phyloP scores from a whole-genome alignment of 2,797 vertebrate genomes.

The Cottoperca gobio region DNA sequence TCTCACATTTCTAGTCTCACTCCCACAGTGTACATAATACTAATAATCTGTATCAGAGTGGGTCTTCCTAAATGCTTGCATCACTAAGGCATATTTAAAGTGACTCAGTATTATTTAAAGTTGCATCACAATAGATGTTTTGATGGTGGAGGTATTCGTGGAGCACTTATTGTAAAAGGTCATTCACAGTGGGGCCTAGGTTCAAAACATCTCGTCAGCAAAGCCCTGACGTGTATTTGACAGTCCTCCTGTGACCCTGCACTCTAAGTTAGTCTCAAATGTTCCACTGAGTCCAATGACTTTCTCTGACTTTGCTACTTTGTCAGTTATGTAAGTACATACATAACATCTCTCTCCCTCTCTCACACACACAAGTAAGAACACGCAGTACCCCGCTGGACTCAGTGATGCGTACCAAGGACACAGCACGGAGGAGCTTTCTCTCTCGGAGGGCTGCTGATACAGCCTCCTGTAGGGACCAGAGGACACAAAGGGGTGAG shows the following conservation, averaged over 20 bases:
- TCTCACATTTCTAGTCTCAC: not conserved
- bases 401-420: constrained; percentile 19
- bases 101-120: not conserved
- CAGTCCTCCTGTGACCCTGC: not conserved
- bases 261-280: not conserved
- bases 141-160: not conserved
- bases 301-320: constrained; percentile 8
- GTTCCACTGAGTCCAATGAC: constrained; percentile 1
- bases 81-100: not conserved
- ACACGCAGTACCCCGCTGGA: constrained; percentile 6
- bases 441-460: not conserved
- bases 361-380: not conserved
- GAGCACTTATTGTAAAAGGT: not conserved
- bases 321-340: constrained; percentile 25
- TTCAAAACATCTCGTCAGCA: not conserved
- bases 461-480: not conserved
- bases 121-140: not conserved
- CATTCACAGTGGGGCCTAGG: not conserved
- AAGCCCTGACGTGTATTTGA: not conserved
- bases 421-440: constrained; percentile 1
- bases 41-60: not conserved
- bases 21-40: not conserved
- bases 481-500: not conserved
- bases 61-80: not conserved
- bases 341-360: constrained; percentile 8